Evolutionary conservation across 2,797 vertebrate species (phyloP).

Genomic region (Sebastes minor): DNA sequence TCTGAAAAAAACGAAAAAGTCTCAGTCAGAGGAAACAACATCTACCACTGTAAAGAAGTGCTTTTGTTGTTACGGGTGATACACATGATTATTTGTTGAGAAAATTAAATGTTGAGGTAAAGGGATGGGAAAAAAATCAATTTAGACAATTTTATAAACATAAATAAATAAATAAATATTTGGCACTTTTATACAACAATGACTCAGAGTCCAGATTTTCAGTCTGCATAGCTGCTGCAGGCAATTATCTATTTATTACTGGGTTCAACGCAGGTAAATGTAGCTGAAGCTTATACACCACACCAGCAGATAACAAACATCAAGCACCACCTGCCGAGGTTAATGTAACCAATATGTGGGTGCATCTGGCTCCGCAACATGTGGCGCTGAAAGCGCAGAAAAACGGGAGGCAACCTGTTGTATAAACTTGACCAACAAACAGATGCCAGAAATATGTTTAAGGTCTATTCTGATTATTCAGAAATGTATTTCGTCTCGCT

Average conservation of each 20-base stretch:
- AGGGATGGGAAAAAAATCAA: not conserved
- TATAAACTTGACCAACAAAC: not conserved
- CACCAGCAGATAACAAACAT: not conserved
- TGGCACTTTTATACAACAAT: not conserved
- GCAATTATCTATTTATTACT: not conserved
- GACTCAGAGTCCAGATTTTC: not conserved
- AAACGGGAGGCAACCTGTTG: not conserved
- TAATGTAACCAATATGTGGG: not conserved
- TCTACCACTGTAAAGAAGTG: not conserved
- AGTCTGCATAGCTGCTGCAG: not conserved
- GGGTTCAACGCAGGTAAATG: not conserved
- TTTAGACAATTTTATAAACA: not conserved
- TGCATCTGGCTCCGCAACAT: not conserved
- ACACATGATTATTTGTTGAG: no score
- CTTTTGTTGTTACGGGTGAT: not conserved
- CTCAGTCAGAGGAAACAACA: slow-evolving; percentile 8
- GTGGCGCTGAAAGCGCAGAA: not conserved
- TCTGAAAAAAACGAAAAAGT: slow-evolving; percentile 66
- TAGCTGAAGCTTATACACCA: not conserved
- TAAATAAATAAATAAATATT: not conserved
- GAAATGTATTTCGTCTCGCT: not conserved
- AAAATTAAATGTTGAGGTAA: not conserved
- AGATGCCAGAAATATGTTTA: slow-evolving; percentile 1
- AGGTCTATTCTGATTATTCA: not conserved
- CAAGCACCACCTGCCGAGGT: not conserved